Conservation (phyloP, 2,797 vertebrate species). For the Sternotherus odoratus region DNA sequence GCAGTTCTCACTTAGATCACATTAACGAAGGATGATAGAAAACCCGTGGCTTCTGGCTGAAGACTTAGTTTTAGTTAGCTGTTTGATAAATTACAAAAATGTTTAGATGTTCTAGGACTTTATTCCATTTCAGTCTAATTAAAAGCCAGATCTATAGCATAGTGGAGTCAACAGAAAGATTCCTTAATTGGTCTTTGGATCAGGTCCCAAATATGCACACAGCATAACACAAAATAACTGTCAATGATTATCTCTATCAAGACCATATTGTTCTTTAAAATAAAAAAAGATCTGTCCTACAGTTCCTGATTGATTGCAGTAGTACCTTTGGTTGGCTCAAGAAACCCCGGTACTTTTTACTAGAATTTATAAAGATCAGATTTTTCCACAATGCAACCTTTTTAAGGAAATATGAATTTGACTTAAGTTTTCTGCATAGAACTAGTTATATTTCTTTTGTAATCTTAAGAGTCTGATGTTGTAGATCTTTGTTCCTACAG, state of each 20-base stretch:
- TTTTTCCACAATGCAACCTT: not conserved
- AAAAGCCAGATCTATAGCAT: constrained; percentile 27
- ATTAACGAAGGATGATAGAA: constrained; percentile 21
- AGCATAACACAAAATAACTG: constrained; percentile 29
- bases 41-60: not conserved
- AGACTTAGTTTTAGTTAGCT: not conserved
- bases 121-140: constrained; percentile 50
- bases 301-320: not conserved
- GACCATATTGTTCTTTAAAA: not conserved
- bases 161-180: constrained; percentile 6
- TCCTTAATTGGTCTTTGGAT: constrained; percentile 14
- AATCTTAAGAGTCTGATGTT: constrained; percentile 20
- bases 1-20: not conserved
- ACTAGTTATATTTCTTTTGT: not conserved
- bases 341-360: not conserved
- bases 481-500: not conserved
- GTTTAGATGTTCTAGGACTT: constrained; percentile 3
- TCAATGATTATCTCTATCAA: constrained; percentile 15
- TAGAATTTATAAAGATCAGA: not conserved
- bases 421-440: constrained; percentile 3
- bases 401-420: not conserved
- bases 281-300: not conserved
- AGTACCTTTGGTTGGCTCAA: not conserved
- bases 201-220: constrained; percentile 1
- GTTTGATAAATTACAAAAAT: constrained; percentile 38